A percentile compares a stretch with the other conserved stretches of the same genome.
phyloP scores from a whole-genome alignment of 1,140 invertebrate species.

The Rhyacophila brunnea region DNA sequence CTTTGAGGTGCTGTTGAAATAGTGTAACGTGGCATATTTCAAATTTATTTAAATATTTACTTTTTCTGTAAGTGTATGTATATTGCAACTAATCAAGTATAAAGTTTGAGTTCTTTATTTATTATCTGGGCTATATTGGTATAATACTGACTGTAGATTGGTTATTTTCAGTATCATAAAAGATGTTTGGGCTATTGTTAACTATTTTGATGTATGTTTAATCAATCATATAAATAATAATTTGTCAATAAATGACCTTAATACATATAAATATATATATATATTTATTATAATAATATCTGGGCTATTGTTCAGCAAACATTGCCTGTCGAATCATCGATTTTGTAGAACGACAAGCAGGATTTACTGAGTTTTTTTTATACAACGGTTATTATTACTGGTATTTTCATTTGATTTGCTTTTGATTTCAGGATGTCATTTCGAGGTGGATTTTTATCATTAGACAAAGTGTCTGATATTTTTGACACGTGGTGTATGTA shows the following conservation, averaged over 20 bases:
- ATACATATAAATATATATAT: slow-evolving; percentile 23
- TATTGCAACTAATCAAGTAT: slow-evolving; percentile 10
- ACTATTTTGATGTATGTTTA: slow-evolving; percentile 23
- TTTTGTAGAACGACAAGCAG: neutral
- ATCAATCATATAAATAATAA: slow-evolving; percentile 28
- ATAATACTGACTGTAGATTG: slow-evolving; percentile 12
- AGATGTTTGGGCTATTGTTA: slow-evolving; percentile 34
- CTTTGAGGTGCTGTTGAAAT: neutral
- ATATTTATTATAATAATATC: slow-evolving; percentile 27
- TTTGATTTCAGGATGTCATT: slow-evolving; percentile 18
- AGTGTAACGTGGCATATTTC: neutral
- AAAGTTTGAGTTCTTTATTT: slow-evolving; percentile 20
- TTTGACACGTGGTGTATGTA: slow-evolving; percentile 19
- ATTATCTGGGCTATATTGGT: slow-evolving; percentile 29
- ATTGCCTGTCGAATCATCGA: slow-evolving; percentile 8
- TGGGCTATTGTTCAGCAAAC: slow-evolving; percentile 32
- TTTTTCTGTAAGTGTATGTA: neutral
- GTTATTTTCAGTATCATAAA: slow-evolving; percentile 13
- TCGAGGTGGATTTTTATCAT: slow-evolving; percentile 6
- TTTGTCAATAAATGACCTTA: slow-evolving; percentile 25
- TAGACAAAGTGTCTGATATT: slow-evolving; percentile 29
- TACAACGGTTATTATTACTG: slow-evolving; percentile 26
- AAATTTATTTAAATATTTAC: slow-evolving; percentile 1
- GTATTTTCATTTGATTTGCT: slow-evolving; percentile 12
- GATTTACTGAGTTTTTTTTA: slow-evolving; percentile 8